These are phyloP conservation scores for Chymomyza amoena DNA, from an alignment of 2,888 invertebrate genomes.

Conservation along the genomic window DNA sequence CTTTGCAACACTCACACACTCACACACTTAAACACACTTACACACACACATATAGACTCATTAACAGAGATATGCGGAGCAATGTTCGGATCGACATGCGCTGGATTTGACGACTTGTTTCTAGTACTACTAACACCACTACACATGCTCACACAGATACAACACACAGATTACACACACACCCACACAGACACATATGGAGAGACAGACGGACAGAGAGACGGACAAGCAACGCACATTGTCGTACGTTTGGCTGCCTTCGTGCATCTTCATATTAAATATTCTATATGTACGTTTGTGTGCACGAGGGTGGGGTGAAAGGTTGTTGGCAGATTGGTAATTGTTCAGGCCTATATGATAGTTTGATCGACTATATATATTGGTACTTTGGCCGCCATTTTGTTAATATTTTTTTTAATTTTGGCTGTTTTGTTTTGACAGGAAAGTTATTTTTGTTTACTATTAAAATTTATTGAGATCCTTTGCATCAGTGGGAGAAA, in stretches of 20 bases:
- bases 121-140: not conserved
- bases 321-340: too few relatives aligned
- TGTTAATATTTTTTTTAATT: too few relatives aligned
- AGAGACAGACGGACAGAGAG: not conserved
- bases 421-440: too few relatives aligned
- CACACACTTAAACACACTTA: too few relatives aligned
- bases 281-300: not conserved
- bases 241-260: not conserved
- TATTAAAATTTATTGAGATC: too few relatives aligned
- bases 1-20: conserved; percentile 30
- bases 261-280: not conserved
- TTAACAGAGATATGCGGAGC: conserved; percentile 12
- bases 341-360: too few relatives aligned
- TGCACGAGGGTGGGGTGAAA: too few relatives aligned
- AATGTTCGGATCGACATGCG: conserved; percentile 28
- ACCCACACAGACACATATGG: not conserved
- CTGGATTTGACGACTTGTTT: conserved; percentile 32
- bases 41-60: conserved; percentile 13
- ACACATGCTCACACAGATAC: not conserved
- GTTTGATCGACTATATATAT: too few relatives aligned
- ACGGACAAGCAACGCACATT: not conserved
- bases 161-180: not conserved
- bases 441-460: too few relatives aligned
- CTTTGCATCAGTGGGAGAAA: too few relatives aligned
- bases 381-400: too few relatives aligned